Base-by-base conservation (phyloP, 2,113 vertebrate genomes). In the Mus musculus region DNA sequence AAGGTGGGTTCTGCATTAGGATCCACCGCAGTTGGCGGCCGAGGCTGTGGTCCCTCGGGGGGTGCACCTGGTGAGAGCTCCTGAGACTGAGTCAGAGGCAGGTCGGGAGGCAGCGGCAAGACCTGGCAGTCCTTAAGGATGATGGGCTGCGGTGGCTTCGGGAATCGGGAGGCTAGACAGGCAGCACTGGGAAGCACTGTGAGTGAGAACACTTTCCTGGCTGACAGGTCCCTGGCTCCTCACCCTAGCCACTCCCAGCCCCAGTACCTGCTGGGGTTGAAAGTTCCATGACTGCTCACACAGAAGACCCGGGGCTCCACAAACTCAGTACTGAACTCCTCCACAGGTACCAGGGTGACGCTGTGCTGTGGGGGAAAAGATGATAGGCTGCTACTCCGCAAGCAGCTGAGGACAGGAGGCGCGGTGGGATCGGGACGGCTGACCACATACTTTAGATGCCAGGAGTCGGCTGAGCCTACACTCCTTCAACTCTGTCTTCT, bases 141-240 rank as follows among this genome's bases (percentile, higher is more conserved):
- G 71, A 99, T 95, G 0, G 99, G 99, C 97, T 99, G 99, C 0
- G 99, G 99, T 0, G 99, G 99, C 73, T 98, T 99, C 94, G 98
- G 99, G 98, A 99, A 99, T 86, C 99, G 99, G 0, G 99, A 99
- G 1, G 99, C 98, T 86, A 99, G 30, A 49, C 99, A 99, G 98
- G 98, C 96, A 14, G 98, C 98, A 22, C 99, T 99, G 98, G 33
- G 89, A 95, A 82, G 89, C 3, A 3, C 11, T 0, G 3, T 0
- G 1, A 1, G 11, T 88, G 73, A 97, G 96, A 0, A 10, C 2
- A 8, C 0, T 5, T 16, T 0, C 17, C 89, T 13, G 2, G 89
- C 17, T 0, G 0, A 36, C 1, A 26, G 7, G 3, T 0, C 1
- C 75, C 28, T 42, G 0, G 12, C 49, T 0, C 0, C 30, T 46